Base-by-base conservation (phyloP, 2,113 vertebrate genomes). In the Melanotaenia duboulayi region DNA sequence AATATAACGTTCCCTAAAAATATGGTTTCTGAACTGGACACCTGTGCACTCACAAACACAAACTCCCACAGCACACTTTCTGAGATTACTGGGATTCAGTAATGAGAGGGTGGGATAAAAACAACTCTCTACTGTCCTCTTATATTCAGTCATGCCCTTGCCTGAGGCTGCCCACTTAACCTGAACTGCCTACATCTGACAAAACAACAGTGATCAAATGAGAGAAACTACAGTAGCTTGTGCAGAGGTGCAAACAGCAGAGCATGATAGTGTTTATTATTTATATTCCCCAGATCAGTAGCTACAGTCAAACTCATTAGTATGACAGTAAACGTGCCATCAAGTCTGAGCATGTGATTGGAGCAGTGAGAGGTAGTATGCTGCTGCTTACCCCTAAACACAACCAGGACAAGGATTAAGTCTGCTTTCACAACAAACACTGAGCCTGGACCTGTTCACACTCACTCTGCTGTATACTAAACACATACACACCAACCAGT, bases 371-470 rank as follows among this genome's bases (percentile, higher is more conserved):
- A 57, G 20, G 59, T 0, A 3, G 46, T 37, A 56, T 71, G 56
- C 65, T 60, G 62, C 71, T 90, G 88, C 70, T 91, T 91, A 86
- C 61, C 78, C 64, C 71, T 62, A 90, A 91, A 91, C 90, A 90
- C 46, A 84, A 22, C 7, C 20, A 12, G 56, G 78, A 51, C 58
- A 54, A 44, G 79, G 74, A 81, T 82, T 67, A 71, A 63, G 71
- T 63, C 71, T 88, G 87, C 63, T 89, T 84, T 84, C 87, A 91
- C 74, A 85, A 87, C 82, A 91, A 90, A 91, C 73, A 86, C 25
- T 4, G 60, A 12, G 58, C 9, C 65, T 7, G n/a, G 49, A 22
- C 42, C 75, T 19, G 62, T 60, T 66, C 24, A 58, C 65, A 76
- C 28, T 24, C 56, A 75, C 76, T 56, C 48, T 51, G 32, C 62